Percentiles rank a stretch among this genome's conserved stretches.
Evolutionary conservation across 2,888 invertebrate genomes (phyloP).

Genomic region (Harpalus rufipes): DNA sequence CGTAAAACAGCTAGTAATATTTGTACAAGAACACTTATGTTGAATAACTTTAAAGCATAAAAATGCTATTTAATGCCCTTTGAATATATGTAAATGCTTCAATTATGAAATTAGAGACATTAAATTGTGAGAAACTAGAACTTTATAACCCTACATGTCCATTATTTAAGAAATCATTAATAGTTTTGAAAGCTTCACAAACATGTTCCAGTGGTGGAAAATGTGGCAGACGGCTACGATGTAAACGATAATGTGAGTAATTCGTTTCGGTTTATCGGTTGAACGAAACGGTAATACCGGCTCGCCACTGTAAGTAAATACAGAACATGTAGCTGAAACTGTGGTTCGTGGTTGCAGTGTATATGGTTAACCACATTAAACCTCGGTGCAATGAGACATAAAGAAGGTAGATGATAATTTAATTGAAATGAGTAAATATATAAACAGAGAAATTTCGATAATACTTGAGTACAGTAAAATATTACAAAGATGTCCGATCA

Average conservation of each 20-base stretch:
- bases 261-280: slow-evolving; percentile 57
- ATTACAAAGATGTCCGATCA: no score
- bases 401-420: no score
- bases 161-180: background rate
- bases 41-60: no score
- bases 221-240: slow-evolving; percentile 21
- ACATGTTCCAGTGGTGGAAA: background rate
- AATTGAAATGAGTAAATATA: no score
- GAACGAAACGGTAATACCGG: slow-evolving; percentile 43
- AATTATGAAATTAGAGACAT: background rate
- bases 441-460: no score
- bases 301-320: background rate
- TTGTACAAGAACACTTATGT: no score
- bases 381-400: background rate
- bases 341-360: background rate
- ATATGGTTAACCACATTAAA: background rate
- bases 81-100: background rate
- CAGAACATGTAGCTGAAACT: background rate
- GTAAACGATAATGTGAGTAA: slow-evolving; percentile 47
- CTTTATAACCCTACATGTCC: background rate
- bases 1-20: no score
- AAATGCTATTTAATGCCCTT: no score
- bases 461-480: no score
- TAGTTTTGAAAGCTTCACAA: background rate
- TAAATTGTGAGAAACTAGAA: background rate